Evolutionary conservation across 2,113 vertebrate species (phyloP).

Genomic region (Gymnocephalus cernua): DNA sequence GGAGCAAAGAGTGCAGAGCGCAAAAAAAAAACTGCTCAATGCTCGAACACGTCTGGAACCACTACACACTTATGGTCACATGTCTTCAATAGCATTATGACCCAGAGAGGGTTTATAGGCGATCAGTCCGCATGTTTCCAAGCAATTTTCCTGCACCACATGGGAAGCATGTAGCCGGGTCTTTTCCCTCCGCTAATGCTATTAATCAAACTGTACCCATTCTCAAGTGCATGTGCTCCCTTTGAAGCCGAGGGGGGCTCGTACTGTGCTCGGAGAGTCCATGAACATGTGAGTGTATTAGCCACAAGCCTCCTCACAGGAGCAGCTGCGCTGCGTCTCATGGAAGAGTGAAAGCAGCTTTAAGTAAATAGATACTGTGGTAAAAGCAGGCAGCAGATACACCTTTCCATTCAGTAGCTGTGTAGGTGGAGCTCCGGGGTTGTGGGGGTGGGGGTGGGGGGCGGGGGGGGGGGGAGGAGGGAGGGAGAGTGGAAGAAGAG

Average conservation of each 20-base stretch:
- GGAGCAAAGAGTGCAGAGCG: slow-evolving; percentile 24
- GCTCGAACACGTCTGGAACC: slow-evolving; percentile 55
- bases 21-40: slow-evolving; percentile 13
- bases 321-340: slow-evolving; percentile 66
- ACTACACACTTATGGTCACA: slow-evolving; percentile 53
- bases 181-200: slow-evolving; percentile 65
- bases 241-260: slow-evolving; percentile 54
- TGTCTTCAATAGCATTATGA: slow-evolving; percentile 52
- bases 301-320: slow-evolving; percentile 42
- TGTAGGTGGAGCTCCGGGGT: slow-evolving; percentile 53
- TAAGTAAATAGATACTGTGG: slow-evolving; percentile 71
- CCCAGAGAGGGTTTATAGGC: slow-evolving; percentile 39
- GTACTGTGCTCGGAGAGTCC: slow-evolving; percentile 18
- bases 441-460: neutral
- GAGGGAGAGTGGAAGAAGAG: slow-evolving; percentile 44
- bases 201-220: slow-evolving; percentile 73
- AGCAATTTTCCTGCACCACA: slow-evolving; percentile 68
- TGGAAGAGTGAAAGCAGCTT: slow-evolving; percentile 38
- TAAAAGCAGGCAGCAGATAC: slow-evolving; percentile 55
- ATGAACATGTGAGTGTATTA: slow-evolving; percentile 55
- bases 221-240: slow-evolving; percentile 53
- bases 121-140: slow-evolving; percentile 60
- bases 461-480: neutral
- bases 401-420: slow-evolving; percentile 65
- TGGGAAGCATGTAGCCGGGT: slow-evolving; percentile 61